phyloP scores from a whole-genome alignment of 2,888 invertebrate species.

The Plebejus argus region DNA sequence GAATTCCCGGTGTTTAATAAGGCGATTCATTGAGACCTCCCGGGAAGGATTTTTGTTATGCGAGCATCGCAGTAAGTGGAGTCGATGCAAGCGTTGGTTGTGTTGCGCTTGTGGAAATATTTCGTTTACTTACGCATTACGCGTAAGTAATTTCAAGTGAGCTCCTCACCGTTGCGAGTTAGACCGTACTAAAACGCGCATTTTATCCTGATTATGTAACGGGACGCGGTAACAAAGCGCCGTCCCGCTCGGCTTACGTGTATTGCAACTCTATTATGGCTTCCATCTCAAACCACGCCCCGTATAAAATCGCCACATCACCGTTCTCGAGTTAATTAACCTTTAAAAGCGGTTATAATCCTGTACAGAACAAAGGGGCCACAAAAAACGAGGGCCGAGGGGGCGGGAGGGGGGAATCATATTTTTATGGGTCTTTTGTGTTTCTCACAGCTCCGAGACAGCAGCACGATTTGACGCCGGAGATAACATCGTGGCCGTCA shows the following conservation, averaged over 20 bases:
- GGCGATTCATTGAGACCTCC: slow-evolving; percentile 39
- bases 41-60: slow-evolving; percentile 20
- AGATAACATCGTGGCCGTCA: slow-evolving; percentile 75
- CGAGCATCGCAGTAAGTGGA: neutral
- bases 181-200: neutral
- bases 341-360: slow-evolving; percentile 69
- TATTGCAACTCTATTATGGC: slow-evolving; percentile 33
- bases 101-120: neutral
- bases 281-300: slow-evolving; percentile 32
- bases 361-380: slow-evolving; percentile 64
- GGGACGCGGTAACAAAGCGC: neutral
- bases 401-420: slow-evolving; percentile 68
- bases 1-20: slow-evolving; percentile 34
- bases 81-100: neutral
- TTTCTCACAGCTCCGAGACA: slow-evolving; percentile 76
- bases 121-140: neutral
- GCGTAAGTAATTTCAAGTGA: neutral
- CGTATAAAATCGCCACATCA: slow-evolving; percentile 66
- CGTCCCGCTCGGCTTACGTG: neutral
- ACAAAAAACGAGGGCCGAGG: slow-evolving; percentile 73
- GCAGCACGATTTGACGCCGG: slow-evolving; percentile 75
- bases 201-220: slow-evolving; percentile 9
- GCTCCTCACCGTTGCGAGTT: neutral
- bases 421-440: slow-evolving; percentile 74
- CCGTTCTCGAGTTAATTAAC: slow-evolving; percentile 73